phyloP scores from a whole-genome alignment of 2,113 vertebrate genomes.

The Tetraodon nigroviridis region DNA sequence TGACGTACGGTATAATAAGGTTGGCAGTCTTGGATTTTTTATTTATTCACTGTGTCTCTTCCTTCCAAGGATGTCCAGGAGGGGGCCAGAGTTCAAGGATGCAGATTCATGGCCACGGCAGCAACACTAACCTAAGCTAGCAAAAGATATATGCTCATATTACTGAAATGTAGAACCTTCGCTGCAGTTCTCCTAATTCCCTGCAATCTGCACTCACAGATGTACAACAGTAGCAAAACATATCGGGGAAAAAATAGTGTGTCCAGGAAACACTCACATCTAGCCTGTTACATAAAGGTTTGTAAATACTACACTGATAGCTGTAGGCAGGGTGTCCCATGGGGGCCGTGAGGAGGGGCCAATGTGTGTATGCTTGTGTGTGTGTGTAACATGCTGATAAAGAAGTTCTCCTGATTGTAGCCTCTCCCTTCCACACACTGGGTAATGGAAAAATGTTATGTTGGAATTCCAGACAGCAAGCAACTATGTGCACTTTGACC shows the following conservation, averaged over 20 bases:
- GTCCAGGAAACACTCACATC: conserved; percentile 20
- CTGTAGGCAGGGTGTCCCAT: conserved; percentile 68
- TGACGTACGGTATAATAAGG: too few species aligned
- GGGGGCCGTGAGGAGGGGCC: conserved; percentile 42
- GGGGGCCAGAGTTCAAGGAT: too few species aligned
- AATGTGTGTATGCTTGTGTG: conserved; percentile 28
- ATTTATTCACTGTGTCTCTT: too few species aligned
- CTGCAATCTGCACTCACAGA: not conserved
- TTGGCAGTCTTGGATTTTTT: too few species aligned
- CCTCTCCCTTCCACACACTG: conserved; percentile 72
- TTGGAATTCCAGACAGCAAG: conserved; percentile 80
- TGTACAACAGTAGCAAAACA: too few species aligned
- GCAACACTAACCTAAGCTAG: too few species aligned
- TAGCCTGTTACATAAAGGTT: conserved; percentile 60
- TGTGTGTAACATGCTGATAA: conserved; percentile 48
- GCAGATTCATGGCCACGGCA: too few species aligned
- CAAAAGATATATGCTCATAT: too few species aligned
- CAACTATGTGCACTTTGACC: conserved; percentile 83
- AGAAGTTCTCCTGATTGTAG: conserved; percentile 31
- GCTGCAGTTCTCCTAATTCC: not conserved
- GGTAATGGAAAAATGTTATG: conserved; percentile 86
- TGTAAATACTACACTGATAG: conserved; percentile 69
- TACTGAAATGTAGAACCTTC: too few species aligned
- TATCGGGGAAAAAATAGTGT: too few species aligned
- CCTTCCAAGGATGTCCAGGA: too few species aligned